phyloP scores from a whole-genome alignment of 2,113 vertebrate species.

The Neodontobutis hainanensis region DNA sequence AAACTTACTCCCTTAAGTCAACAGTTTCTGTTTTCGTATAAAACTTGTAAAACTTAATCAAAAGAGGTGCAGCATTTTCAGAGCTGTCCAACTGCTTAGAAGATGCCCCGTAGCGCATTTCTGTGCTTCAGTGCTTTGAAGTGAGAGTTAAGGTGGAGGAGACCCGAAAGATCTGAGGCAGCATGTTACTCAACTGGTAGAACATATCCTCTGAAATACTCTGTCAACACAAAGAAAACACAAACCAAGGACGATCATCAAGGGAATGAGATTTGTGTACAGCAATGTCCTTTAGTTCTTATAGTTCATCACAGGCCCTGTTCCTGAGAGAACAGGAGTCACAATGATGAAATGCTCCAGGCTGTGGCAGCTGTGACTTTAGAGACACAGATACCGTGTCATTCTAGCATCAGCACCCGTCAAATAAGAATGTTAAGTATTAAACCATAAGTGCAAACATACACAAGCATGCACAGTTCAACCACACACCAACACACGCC shows the following conservation, averaged over 20 bases:
- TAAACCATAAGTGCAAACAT: conserved; percentile 35
- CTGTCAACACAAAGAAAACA: conserved; percentile 72
- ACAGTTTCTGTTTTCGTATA: neutral
- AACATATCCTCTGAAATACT: conserved; percentile 98
- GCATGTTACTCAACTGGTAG: conserved; percentile 97
- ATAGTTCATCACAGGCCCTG: conserved; percentile 11
- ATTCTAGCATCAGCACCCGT: conserved; percentile 22
- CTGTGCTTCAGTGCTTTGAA: conserved; percentile 77
- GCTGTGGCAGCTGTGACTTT: conserved; percentile 39
- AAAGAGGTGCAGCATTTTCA: neutral
- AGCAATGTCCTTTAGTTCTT: conserved; percentile 10
- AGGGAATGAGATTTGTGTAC: neutral
- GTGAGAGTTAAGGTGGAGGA: conserved; percentile 88
- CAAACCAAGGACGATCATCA: neutral
- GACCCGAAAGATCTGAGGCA: conserved; percentile 98
- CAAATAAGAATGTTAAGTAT: conserved; percentile 63
- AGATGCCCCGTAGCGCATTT: neutral
- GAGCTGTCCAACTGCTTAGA: neutral
- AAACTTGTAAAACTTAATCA: neutral
- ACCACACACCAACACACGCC: conserved; percentile 1
- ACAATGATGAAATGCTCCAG: conserved; percentile 28
- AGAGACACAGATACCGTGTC: conserved; percentile 15
- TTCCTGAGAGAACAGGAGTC: conserved; percentile 27
- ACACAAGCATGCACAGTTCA: neutral
- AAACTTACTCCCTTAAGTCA: neutral